Conservation (phyloP, 2,797 vertebrate genomes). For the Coregonus suidteri region DNA sequence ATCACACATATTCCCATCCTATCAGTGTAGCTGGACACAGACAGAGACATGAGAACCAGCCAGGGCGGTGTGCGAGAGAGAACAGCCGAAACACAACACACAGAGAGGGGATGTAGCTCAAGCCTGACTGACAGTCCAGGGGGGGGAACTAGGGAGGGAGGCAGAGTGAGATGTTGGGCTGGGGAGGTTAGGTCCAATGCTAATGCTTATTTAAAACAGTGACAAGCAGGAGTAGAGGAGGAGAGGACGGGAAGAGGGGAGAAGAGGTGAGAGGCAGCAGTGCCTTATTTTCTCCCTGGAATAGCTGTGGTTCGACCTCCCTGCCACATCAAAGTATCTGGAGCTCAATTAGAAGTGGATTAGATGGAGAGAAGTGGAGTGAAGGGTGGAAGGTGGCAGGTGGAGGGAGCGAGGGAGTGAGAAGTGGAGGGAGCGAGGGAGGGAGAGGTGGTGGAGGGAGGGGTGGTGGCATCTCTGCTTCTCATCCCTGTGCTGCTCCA, state of each 20-base stretch:
- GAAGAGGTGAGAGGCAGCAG: slow-evolving; percentile 77
- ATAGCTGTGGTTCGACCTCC: slow-evolving; percentile 90
- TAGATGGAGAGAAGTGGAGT: slow-evolving; percentile 90
- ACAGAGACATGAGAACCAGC: slow-evolving; percentile 67
- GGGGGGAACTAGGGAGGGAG: slow-evolving; percentile 65
- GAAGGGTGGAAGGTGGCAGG: slow-evolving; percentile 84
- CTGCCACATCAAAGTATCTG: slow-evolving; percentile 95
- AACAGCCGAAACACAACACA: slow-evolving; percentile 8
- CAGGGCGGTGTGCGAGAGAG: slow-evolving; percentile 17
- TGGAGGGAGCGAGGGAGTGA: slow-evolving; percentile 96
- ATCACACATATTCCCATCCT: slow-evolving; percentile 76
- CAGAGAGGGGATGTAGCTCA: slow-evolving; percentile 44
- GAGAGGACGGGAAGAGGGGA: slow-evolving; percentile 79
- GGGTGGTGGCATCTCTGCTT: slow-evolving; percentile 66
- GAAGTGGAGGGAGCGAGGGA: slow-evolving; percentile 79
- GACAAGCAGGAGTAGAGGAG: slow-evolving; percentile 86
- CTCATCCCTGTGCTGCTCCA: slow-evolving; percentile 88
- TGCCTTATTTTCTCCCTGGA: slow-evolving; percentile 98
- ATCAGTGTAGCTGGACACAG: slow-evolving; percentile 44
- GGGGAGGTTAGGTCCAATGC: slow-evolving; percentile 90
- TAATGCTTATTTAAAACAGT: slow-evolving; percentile 93
- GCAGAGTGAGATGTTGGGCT: slow-evolving; percentile 81
- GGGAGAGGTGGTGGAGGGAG: slow-evolving; percentile 69
- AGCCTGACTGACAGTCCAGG: slow-evolving; percentile 54
- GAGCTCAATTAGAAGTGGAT: slow-evolving; percentile 99